Evolutionary conservation across 2,113 vertebrate genomes (phyloP).

Genomic region (Macrotis lagotis): DNA sequence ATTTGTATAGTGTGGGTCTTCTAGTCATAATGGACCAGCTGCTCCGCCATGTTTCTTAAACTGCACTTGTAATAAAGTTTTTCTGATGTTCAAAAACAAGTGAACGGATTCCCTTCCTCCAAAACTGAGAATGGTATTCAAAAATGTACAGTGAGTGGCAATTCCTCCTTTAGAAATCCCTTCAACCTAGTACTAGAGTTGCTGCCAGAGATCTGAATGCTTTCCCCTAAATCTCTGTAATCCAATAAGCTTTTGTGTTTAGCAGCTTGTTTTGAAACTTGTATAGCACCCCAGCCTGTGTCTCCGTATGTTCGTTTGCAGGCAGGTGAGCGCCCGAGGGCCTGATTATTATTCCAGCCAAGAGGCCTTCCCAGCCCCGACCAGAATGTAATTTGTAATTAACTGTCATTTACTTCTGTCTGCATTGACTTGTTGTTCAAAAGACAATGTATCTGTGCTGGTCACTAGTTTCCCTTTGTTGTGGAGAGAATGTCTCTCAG

Average conservation of each 20-base stretch:
- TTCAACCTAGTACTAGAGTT: slow-evolving; percentile 75
- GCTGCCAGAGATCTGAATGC: slow-evolving; percentile 84
- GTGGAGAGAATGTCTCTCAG: slow-evolving; percentile 82
- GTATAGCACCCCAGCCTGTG: slow-evolving; percentile 84
- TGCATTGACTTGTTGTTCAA: slow-evolving; percentile 87
- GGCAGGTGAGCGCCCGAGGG: slow-evolving; percentile 92
- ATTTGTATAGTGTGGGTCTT: slow-evolving; percentile 47
- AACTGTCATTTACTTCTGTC: slow-evolving; percentile 91
- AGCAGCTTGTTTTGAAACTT: slow-evolving; percentile 90
- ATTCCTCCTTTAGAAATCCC: slow-evolving; percentile 75
- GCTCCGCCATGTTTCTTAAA: not conserved
- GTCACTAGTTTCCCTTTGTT: slow-evolving; percentile 85
- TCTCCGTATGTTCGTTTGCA: slow-evolving; percentile 82
- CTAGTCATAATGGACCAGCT: slow-evolving; percentile 33
- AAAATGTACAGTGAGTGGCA: slow-evolving; percentile 71
- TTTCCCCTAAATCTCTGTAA: slow-evolving; percentile 89
- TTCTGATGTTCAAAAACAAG: slow-evolving; percentile 33
- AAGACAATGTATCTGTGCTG: slow-evolving; percentile 83
- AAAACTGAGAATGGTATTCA: slow-evolving; percentile 55
- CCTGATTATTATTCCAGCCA: slow-evolving; percentile 87
- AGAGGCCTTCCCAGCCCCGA: slow-evolving; percentile 84
- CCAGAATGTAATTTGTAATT: slow-evolving; percentile 92
- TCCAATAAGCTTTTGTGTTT: slow-evolving; percentile 92
- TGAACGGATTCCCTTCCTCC: slow-evolving; percentile 20
- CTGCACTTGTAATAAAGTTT: not conserved